These are phyloP conservation scores for Acromyrmex charruanus DNA, from an alignment of 1,140 invertebrate species.

Conservation along the genomic window DNA sequence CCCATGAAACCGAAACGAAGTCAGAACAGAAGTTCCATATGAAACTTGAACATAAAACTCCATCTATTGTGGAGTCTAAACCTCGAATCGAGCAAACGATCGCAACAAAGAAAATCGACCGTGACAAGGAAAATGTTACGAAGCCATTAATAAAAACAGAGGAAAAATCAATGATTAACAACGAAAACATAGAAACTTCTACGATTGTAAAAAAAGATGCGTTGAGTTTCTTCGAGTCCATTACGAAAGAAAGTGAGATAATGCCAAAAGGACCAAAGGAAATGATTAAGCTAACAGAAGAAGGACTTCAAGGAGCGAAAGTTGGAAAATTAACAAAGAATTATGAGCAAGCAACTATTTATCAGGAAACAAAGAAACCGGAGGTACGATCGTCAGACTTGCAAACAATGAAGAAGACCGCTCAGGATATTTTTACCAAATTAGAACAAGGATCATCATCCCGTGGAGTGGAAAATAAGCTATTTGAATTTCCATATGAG, in stretches of 20 bases:
- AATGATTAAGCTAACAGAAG: slow-evolving; percentile 82
- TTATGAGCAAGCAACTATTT: slow-evolving; percentile 83
- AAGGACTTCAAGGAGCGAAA: slow-evolving; percentile 81
- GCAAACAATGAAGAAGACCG: slow-evolving; percentile 78
- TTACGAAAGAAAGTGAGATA: slow-evolving; percentile 84
- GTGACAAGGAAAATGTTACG: slow-evolving; percentile 61
- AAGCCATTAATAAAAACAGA: slow-evolving; percentile 68
- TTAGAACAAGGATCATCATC: slow-evolving; percentile 78
- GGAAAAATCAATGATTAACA: slow-evolving; percentile 75
- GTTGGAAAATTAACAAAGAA: slow-evolving; percentile 85
- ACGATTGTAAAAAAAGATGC: slow-evolving; percentile 86
- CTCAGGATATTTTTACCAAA: slow-evolving; percentile 83
- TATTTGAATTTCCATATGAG: slow-evolving; percentile 85
- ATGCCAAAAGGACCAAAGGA: slow-evolving; percentile 80
- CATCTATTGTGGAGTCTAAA: slow-evolving; percentile 76
- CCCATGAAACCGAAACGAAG: slow-evolving; percentile 83
- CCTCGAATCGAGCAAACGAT: slow-evolving; percentile 74
- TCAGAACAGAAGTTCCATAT: slow-evolving; percentile 86
- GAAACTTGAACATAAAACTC: slow-evolving; percentile 85
- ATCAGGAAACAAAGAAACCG: slow-evolving; percentile 79
- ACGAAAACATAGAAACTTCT: slow-evolving; percentile 85
- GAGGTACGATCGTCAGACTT: slow-evolving; percentile 71
- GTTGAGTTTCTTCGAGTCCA: slow-evolving; percentile 88
- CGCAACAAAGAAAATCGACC: slow-evolving; percentile 66
- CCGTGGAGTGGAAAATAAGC: slow-evolving; percentile 83